Evolutionary conservation across 1,140 invertebrate genomes (phyloP), one percentile per base, ranked within the genome.

Genomic region (Drosophila miranda): DNA sequence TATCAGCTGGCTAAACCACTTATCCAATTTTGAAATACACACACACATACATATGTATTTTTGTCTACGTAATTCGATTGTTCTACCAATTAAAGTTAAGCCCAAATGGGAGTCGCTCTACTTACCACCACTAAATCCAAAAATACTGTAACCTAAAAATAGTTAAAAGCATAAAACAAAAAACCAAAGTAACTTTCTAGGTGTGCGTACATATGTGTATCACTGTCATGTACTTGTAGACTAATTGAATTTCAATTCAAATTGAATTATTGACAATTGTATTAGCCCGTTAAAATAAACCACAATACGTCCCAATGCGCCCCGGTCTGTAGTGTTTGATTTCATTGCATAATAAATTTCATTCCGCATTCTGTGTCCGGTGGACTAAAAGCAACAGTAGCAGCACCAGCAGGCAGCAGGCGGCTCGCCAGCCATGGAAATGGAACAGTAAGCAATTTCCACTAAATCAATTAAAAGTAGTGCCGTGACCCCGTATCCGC

Each of bases 11-110:
- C 54, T 73, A 64, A 67, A 28, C 41, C 59, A 81, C 64, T 67
- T 55, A 68, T 60, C 51, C 43, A 63, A 60, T 63, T 80, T 79
- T 79, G 53, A 80, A 70, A 68, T 50, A 67, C 61, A 55, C 6
- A 34, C 30, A 34, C 19, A 30, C 28, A 30, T 30, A 30, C 28
- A 30, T 30, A 30, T 30, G 6, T 86, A 86, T 80, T 86, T 80
- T 86, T 80, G 81, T 86, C 74, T 81, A 87, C 78, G 81, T 86
- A 81, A 81, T 87, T 86, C 74, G 51, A 82, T 64, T 86, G 81
- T 78, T 81, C 77, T 60, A 49, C 50, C 62, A 64, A 68, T 58
- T 74, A 73, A 62, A 45, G 49, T 46, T 46, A 58, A 55, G 54
- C 42, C 11, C 23, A 63, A 38, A 41, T 23, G 34, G 16, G 46